Evolutionary conservation across 2,113 vertebrate genomes (phyloP), one percentile per base, ranked within the genome.

Genomic region (Mionectes macconnelli): DNA sequence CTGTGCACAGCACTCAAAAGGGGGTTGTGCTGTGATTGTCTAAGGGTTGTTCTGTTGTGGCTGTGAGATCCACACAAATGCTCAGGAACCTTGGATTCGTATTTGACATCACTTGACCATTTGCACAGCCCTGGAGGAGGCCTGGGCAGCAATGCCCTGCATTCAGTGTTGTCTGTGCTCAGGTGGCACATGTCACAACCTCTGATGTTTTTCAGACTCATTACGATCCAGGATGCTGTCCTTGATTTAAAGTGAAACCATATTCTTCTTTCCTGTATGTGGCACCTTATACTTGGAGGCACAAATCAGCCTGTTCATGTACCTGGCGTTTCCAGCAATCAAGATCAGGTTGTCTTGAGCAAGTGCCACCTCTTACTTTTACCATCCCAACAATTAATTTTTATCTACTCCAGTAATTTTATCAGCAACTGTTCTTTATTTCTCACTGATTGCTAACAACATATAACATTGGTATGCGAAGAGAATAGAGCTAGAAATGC

Each of bases 211-310:
- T 49, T 44, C 62, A 70, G 39, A 11, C 24, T 40, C 13, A 4
- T 14, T 42, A 30, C 45, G 53, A 15, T 25, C 37, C 24, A 11
- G 9, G 37, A 33, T 49, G 21, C 25, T 0, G 0, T 27, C 50
- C 45, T 55, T 63, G 44, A 64, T 31, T 69, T 50, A 50, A 28
- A 87, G 35, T 27, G 22, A 64, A 84, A 35, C 55, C 33, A 25
- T 9, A 2, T 47, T 49, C 68, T 70, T 75, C 21, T 30, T 35
- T 19, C 15, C 50, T 28, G 1, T 5, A 7, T 22, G 6, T 19
- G 69, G 22, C 6, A n/a, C n/a, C 44, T 69, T 33, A 12, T 15
- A 21, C 28, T 45, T 31, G 20, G 33, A 2, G 9, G 14, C 25
- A n/a, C n/a, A 37, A 77, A 12, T 14, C 25, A 8, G 17, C 14